A percentile compares a stretch with the other conserved stretches of the same genome.
phyloP scores from a whole-genome alignment of 2,797 vertebrate genomes.

The Hephaestus fuliginosus region DNA sequence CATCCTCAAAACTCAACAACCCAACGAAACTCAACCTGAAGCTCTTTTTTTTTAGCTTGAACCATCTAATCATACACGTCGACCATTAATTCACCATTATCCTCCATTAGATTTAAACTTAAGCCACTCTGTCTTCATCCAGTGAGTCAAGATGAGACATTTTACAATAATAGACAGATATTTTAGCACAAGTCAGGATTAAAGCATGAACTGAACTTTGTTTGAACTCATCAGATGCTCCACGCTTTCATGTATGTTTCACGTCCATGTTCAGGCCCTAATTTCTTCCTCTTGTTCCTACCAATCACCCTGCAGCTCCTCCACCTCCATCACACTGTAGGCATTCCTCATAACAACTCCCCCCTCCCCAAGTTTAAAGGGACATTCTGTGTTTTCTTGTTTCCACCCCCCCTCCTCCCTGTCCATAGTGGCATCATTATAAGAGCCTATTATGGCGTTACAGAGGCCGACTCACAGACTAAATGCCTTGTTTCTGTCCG shows the following conservation, averaged over 20 bases:
- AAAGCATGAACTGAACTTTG: neutral
- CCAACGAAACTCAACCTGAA: too few species aligned
- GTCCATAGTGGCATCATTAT: constrained; percentile 74
- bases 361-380: constrained; percentile 52
- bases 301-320: neutral
- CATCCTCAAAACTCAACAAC: neutral
- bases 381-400: constrained; percentile 36
- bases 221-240: neutral
- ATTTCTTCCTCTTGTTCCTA: constrained; percentile 15
- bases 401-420: neutral
- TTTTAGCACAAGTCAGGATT: neutral
- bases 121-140: neutral
- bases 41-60: too few species aligned
- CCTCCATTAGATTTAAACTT: too few species aligned
- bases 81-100: neutral
- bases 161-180: neutral
- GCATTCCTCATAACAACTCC: constrained; percentile 44
- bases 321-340: constrained; percentile 27
- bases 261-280: neutral
- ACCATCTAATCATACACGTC: too few species aligned
- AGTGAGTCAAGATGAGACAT: too few species aligned
- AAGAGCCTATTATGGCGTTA: constrained; percentile 66
- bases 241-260: neutral
- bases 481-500: constrained; percentile 75
- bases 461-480: constrained; percentile 71